These are phyloP conservation scores for Tretioscincus oriximinensis DNA, from an alignment of 2,113 vertebrate genomes.

Conservation along the genomic window DNA sequence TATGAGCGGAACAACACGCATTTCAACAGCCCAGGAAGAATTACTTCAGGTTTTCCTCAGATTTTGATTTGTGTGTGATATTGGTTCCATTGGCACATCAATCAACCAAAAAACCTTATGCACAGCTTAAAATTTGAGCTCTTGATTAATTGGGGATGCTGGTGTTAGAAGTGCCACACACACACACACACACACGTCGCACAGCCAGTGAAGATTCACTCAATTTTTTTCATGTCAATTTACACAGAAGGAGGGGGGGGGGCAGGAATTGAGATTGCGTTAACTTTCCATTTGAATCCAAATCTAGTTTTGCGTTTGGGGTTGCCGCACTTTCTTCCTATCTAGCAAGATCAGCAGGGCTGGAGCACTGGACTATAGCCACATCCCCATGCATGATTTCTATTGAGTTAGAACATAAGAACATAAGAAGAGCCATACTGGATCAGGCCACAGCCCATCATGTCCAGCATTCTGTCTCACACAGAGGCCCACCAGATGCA, in stretches of 20 bases:
- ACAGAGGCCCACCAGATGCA: too few relatives aligned
- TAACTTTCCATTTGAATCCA: background rate
- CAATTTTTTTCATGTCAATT: background rate
- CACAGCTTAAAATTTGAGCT: background rate
- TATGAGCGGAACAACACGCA: background rate
- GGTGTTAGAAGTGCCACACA: too few relatives aligned
- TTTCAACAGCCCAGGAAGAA: background rate
- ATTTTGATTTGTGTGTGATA: background rate
- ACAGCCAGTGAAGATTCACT: background rate
- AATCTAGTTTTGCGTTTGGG: background rate
- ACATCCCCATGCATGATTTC: too few relatives aligned
- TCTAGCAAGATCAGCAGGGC: too few relatives aligned
- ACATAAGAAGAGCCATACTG: too few relatives aligned
- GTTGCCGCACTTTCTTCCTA: background rate
- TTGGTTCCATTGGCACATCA: background rate
- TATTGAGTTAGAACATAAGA: too few relatives aligned
- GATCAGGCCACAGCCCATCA: too few relatives aligned
- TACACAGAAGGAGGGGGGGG: background rate
- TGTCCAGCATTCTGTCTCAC: too few relatives aligned
- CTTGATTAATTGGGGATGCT: background rate
- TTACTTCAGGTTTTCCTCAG: background rate
- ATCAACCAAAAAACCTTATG: background rate
- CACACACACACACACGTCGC: too few relatives aligned
- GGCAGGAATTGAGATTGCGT: too few relatives aligned
- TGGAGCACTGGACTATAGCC: too few relatives aligned